Evolutionary conservation across 2,888 invertebrate species (phyloP).

Genomic region (Elmis aenea): DNA sequence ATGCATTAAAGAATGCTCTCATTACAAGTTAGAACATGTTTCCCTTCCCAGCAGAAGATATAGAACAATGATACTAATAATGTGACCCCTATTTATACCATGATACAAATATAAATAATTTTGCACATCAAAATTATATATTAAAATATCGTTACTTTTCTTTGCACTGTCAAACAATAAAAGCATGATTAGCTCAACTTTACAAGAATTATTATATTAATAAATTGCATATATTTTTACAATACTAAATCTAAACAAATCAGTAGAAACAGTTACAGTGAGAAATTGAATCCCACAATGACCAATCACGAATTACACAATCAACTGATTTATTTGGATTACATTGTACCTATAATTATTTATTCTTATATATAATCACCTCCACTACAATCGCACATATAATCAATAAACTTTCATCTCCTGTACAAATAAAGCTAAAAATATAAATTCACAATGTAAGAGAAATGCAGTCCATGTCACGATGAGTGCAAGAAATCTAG

Average conservation of each 20-base stretch:
- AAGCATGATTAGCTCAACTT: conserved; percentile 19
- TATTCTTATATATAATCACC: conserved; percentile 25
- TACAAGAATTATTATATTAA: conserved; percentile 18
- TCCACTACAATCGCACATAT: conserved; percentile 40
- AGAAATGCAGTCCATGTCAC: conserved; percentile 42
- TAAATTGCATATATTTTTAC: conserved; percentile 17
- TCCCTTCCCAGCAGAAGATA: conserved; percentile 22
- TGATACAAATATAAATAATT: conserved; percentile 20
- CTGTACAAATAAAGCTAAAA: conserved; percentile 48
- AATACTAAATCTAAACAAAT: conserved; percentile 15
- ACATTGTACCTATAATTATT: conserved; percentile 9
- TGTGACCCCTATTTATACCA: conserved; percentile 15
- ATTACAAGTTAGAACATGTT: conserved; percentile 25
- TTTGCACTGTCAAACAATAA: conserved; percentile 24
- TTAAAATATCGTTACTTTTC: conserved; percentile 17
- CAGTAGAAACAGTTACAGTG: too few species aligned
- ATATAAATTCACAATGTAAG: conserved; percentile 37
- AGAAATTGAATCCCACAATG: too few species aligned
- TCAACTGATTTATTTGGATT: too few species aligned
- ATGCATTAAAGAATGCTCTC: conserved; percentile 23
- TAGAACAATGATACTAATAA: conserved; percentile 20
- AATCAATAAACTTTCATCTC: conserved; percentile 41
- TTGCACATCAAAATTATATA: conserved; percentile 20
- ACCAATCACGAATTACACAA: too few species aligned
- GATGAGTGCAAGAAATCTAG: conserved; percentile 40